Evolutionary conservation across 2,113 vertebrate species (phyloP), one percentile per base, ranked within the genome.

Genomic region (Amphiprion percula): DNA sequence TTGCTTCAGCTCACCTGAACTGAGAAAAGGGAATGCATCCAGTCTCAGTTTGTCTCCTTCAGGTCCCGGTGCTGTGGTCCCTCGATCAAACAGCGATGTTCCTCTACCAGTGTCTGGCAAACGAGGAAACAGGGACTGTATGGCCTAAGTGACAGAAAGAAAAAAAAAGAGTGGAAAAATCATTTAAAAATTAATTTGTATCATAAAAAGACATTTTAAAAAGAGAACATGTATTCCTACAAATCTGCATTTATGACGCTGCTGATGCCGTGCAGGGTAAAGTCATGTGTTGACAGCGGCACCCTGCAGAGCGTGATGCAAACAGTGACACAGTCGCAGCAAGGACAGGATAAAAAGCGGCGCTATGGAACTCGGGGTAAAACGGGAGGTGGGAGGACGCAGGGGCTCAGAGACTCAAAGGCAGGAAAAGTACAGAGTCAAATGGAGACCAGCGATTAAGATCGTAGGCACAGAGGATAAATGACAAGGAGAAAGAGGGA

Each of bases 91-190:
- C 68, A 97, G 90, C 54, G 95, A 94, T 0, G 91, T 83, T 59
- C 91, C 93, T 80, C 94, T 90, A 33, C 92, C 92, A 0, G 94
- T 92, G 68, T 97, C 96, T 58, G 96, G 96, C 91, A 97, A 88
- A 77, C 96, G 95, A 16, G 96, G 96, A 88, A 98, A 97, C 89
- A 98, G 94, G 62, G 94, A 96, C 93, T 97, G 96, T 79, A 98
- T 94, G 39, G 96, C 90, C 97, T 96, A 79, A 73, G 82, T 3
- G 24, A 66, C 56, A 79, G 26, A 60, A 68, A 79, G 12, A 53
- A 12, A 52, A 21, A 55, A 74, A 58, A 17, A 28, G 14, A 81
- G 15, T 28, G 49, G 4, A 28, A 33, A 56, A 73, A 47, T 37
- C 6, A 56, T 60, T 46, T 60, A 47, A 60, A 61, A 68, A 68